These are phyloP conservation scores for Teleogryllus oceanicus DNA, from an alignment of 2,888 invertebrate genomes.

Conservation along the genomic window DNA sequence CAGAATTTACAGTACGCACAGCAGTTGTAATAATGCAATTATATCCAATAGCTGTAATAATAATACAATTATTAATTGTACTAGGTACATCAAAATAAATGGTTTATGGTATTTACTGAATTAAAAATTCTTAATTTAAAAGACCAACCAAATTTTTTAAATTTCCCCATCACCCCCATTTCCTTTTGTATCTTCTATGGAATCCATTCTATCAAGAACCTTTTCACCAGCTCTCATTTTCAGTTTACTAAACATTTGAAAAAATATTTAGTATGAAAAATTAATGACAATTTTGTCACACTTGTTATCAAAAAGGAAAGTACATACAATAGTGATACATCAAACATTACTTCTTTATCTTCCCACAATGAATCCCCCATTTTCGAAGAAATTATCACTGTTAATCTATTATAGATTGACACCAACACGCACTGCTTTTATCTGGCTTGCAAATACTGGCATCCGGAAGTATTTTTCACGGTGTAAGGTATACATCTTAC, in stretches of 20 bases:
- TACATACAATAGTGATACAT: conserved; percentile 76
- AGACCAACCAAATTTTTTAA: conserved; percentile 83
- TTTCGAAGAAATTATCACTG: background rate
- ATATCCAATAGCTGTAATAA: conserved; percentile 78
- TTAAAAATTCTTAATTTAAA: conserved; percentile 18
- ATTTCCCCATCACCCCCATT: conserved; percentile 90
- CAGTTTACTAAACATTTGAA: conserved; percentile 60
- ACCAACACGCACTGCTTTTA: too few species aligned
- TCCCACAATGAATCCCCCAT: conserved; percentile 64
- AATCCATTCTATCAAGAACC: conserved; percentile 82
- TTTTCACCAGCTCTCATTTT: conserved; percentile 77
- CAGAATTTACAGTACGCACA: conserved; percentile 80
- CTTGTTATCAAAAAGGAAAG: conserved; percentile 23
- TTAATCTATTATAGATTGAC: too few species aligned
- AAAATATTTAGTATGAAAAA: background rate
- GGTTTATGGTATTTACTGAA: conserved; percentile 21
- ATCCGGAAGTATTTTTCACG: too few species aligned
- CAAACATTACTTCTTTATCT: conserved; percentile 90
- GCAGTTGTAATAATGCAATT: conserved; percentile 77
- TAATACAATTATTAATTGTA: conserved; percentile 27
- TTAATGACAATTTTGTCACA: conserved; percentile 29
- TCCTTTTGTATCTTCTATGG: conserved; percentile 96
- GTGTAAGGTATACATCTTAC: too few species aligned
- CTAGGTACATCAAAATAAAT: conserved; percentile 18
- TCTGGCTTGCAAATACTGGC: too few species aligned